These are phyloP conservation scores for Cephus sareptanus DNA, from an alignment of 2,888 invertebrate genomes.

Conservation along the genomic window DNA sequence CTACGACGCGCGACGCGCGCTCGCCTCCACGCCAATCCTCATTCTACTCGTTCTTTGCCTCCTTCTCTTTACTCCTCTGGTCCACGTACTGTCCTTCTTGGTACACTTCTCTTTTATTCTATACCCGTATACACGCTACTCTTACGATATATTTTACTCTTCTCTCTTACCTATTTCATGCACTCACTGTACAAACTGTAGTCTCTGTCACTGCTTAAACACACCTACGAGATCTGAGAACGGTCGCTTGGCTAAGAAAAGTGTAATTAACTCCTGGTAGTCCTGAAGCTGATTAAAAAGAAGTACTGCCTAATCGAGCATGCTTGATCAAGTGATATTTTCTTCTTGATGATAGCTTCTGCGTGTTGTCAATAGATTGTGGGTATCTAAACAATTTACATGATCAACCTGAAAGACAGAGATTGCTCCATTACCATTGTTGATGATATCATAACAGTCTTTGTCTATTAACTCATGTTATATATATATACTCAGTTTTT, in stretches of 20 bases:
- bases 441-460: background rate
- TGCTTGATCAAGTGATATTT: background rate
- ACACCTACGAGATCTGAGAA: background rate
- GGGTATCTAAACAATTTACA: background rate
- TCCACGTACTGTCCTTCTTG: background rate
- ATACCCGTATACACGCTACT: background rate
- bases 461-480: background rate
- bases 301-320: background rate
- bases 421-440: too few relatives aligned
- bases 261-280: background rate
- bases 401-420: background rate
- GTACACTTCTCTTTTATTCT: background rate
- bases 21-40: background rate
- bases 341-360: background rate
- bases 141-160: background rate
- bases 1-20: background rate
- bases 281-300: background rate
- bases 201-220: background rate
- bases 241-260: background rate
- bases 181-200: background rate
- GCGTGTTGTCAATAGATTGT: background rate
- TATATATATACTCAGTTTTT: background rate
- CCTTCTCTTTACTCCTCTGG: background rate
- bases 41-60: background rate
- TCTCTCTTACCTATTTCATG: background rate